Percentiles rank a stretch among this genome's conserved stretches.
phyloP scores from a whole-genome alignment of 2,797 vertebrate genomes.

The Sphenodon punctatus region DNA sequence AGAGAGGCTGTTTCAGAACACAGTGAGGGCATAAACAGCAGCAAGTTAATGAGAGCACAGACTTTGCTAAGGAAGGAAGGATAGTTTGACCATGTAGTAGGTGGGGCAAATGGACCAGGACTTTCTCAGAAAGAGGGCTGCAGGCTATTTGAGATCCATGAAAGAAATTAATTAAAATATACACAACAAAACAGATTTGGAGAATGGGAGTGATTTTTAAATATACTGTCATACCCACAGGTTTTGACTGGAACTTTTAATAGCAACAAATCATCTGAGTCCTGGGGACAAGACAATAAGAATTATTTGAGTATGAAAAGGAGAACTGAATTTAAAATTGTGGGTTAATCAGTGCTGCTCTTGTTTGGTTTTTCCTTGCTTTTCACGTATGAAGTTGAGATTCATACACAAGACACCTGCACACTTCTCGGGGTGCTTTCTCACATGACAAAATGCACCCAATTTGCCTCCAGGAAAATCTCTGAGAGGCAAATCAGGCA shows the following conservation, averaged over 20 bases:
- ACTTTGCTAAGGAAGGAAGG: too few relatives aligned
- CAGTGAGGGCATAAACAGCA: too few relatives aligned
- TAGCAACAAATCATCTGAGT: background rate
- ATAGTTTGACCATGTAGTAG: too few relatives aligned
- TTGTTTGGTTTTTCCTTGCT: background rate
- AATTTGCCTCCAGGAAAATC: too few relatives aligned
- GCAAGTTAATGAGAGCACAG: too few relatives aligned
- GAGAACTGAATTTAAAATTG: background rate
- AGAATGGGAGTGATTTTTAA: background rate
- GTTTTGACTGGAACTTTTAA: background rate
- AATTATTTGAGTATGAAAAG: accelerated
- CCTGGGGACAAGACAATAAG: background rate
- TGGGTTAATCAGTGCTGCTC: accelerated
- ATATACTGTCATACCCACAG: background rate
- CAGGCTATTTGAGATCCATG: too few relatives aligned
- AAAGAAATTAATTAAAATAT: background rate
- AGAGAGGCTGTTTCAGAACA: too few relatives aligned
- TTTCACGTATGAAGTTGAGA: background rate
- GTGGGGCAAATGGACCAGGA: too few relatives aligned
- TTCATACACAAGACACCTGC: accelerated
- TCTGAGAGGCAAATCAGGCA: too few relatives aligned
- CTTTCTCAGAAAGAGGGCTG: too few relatives aligned
- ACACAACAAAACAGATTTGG: background rate
- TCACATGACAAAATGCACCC: too few relatives aligned
- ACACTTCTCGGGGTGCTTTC: too few relatives aligned